phyloP scores from a whole-genome alignment of 1,140 invertebrate genomes.

The Dryas iulia region DNA sequence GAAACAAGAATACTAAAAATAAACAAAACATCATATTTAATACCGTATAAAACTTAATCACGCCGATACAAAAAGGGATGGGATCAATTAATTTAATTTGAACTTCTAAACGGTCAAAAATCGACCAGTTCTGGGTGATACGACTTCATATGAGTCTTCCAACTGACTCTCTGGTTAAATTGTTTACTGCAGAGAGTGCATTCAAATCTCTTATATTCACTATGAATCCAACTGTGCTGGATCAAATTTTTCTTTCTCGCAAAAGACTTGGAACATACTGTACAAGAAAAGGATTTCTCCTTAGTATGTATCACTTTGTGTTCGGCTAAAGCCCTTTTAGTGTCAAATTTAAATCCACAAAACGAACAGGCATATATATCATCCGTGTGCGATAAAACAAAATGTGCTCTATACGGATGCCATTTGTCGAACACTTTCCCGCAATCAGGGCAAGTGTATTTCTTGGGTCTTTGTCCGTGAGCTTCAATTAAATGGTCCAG shows the following conservation, averaged over 20 bases:
- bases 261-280: conserved; percentile 76
- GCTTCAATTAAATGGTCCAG: conserved; percentile 38
- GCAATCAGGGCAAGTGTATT: conserved; percentile 58
- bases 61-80: not conserved
- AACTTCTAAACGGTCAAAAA: conserved; percentile 31
- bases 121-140: conserved; percentile 58
- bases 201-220: conserved; percentile 60
- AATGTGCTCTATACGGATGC: conserved; percentile 54
- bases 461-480: conserved; percentile 43
- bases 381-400: conserved; percentile 54
- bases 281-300: conserved; percentile 59
- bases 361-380: conserved; percentile 53
- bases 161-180: conserved; percentile 75
- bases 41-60: not conserved
- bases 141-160: conserved; percentile 66
- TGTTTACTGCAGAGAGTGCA: conserved; percentile 79
- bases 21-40: not conserved
- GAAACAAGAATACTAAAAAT: not conserved
- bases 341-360: conserved; percentile 60
- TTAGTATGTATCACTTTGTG: conserved; percentile 63
- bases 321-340: conserved; percentile 49
- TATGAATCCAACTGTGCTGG: conserved; percentile 79
- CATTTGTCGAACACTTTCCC: conserved; percentile 46
- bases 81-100: not conserved
- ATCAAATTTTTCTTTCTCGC: conserved; percentile 77